Base-by-base conservation (phyloP, 2,888 invertebrate genomes). In the Synergus japonicus region DNA sequence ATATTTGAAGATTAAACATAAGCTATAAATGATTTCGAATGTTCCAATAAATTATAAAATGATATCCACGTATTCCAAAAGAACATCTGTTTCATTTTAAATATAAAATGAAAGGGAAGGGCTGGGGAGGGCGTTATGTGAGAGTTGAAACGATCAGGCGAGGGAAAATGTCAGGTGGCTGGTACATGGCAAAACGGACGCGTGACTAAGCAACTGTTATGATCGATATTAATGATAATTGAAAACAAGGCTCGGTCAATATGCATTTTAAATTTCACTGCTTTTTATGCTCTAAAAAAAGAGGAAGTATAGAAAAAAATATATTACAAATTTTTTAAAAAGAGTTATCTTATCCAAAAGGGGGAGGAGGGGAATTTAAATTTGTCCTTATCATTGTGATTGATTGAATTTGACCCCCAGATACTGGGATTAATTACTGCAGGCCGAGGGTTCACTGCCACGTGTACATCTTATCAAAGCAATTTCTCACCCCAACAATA, bases 341-440 rank as follows among this genome's bases (percentile, higher is more conserved):
- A 37, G 2, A 37, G 4, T 37, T 0, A 37, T 37, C 37, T 5
- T 37, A 37, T 37, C 37, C 1, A 2, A 29, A 29, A 29, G 37
- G n/a, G 9, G 12, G 29, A 2, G 13, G 29, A 13, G 65, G 37
- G 0, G 13, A 41, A 65, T 65, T 65, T 41, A 41, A 65, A 65
- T 65, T 63, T 29, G 63, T 41, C 65, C 65, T 65, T 65, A 65
- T 15, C 41, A 65, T 41, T n/a, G 15, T 65, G 41, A 65, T 41
- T 65, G 65, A 65, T 65, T 65, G 65, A 65, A 65, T 65, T 65
- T 65, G 29, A 65, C 65, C 65, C 65, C 8, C 37, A 65, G 41
- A 37, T 9, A 65, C 65, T 65, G 41, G 41, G 65, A 65, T 65
- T 65, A 65, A 65, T 65, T 65, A 65, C 37, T n/a, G 8, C 13